Evolutionary conservation across 1,140 invertebrate genomes (phyloP).

Genomic region (Heliconius hewitsoni): DNA sequence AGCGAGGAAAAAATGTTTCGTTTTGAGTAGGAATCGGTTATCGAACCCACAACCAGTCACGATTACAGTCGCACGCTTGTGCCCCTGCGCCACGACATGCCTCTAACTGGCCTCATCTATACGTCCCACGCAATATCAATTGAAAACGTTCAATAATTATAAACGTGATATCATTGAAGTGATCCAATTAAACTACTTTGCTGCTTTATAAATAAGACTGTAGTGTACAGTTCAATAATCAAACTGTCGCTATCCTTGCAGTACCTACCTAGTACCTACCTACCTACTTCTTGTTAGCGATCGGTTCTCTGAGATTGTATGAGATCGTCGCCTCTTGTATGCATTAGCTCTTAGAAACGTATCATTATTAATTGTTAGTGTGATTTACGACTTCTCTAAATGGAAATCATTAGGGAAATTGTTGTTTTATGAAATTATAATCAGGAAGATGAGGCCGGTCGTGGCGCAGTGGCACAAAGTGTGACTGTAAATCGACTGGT

Average conservation of each 20-base stretch:
- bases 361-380: constrained; percentile 2
- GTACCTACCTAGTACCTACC: not conserved
- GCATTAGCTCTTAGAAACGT: not conserved
- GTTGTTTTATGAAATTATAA: not conserved
- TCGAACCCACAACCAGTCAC: no score
- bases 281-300: not conserved
- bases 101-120: not conserved
- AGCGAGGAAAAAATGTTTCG: no score
- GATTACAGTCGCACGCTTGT: no score
- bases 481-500: no score
- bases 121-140: not conserved
- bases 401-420: not conserved
- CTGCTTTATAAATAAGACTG: not conserved
- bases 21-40: no score
- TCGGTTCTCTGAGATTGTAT: not conserved
- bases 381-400: constrained; percentile 3
- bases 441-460: not conserved
- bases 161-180: not conserved
- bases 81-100: no score
- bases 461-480: no score
- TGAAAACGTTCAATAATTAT: not conserved
- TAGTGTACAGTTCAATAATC: not conserved
- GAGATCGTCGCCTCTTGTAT: not conserved
- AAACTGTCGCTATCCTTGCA: not conserved
- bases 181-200: not conserved